Conservation (phyloP, 2,797 vertebrate species). For the Sebastes flavidus region DNA sequence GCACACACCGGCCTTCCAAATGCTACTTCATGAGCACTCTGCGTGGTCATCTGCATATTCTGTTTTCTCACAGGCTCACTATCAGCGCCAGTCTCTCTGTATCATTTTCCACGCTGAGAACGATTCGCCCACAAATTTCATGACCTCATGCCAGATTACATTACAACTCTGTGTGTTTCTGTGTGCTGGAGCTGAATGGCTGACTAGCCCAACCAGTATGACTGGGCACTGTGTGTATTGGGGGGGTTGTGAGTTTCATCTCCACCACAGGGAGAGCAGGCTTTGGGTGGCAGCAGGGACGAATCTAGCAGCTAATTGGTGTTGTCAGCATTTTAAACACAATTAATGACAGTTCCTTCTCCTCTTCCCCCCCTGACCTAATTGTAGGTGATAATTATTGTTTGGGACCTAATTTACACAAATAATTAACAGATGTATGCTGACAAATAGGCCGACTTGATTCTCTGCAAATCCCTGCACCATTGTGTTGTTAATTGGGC, state of each 20-base stretch:
- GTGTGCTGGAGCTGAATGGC: constrained; percentile 17
- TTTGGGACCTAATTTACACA: constrained; percentile 91
- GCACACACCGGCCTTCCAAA: constrained; percentile 16
- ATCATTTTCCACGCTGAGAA: constrained; percentile 34
- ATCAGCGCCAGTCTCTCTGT: constrained; percentile 4
- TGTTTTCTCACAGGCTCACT: constrained; percentile 15
- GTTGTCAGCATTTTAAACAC: constrained; percentile 68
- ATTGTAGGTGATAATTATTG: constrained; percentile 93
- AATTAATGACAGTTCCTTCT: constrained; percentile 66
- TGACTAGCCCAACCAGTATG: constrained; percentile 59
- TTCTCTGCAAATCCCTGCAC: constrained; percentile 85
- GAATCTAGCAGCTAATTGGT: constrained; percentile 64
- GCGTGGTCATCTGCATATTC: neutral
- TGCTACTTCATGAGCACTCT: neutral
- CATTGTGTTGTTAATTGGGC: constrained; percentile 91
- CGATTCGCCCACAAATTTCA: constrained; percentile 23
- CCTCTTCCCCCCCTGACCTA: constrained; percentile 37
- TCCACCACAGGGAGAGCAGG: constrained; percentile 2
- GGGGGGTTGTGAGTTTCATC: constrained; percentile 43
- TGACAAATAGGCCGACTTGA: constrained; percentile 88
- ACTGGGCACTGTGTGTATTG: constrained; percentile 20
- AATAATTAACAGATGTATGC: constrained; percentile 94
- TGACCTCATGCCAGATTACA: constrained; percentile 49
- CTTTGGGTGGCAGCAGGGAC: constrained; percentile 34
- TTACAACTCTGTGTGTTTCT: constrained; percentile 27